These are phyloP conservation scores for Vanessa atalanta DNA, from an alignment of 1,140 invertebrate genomes.

Conservation along the genomic window DNA sequence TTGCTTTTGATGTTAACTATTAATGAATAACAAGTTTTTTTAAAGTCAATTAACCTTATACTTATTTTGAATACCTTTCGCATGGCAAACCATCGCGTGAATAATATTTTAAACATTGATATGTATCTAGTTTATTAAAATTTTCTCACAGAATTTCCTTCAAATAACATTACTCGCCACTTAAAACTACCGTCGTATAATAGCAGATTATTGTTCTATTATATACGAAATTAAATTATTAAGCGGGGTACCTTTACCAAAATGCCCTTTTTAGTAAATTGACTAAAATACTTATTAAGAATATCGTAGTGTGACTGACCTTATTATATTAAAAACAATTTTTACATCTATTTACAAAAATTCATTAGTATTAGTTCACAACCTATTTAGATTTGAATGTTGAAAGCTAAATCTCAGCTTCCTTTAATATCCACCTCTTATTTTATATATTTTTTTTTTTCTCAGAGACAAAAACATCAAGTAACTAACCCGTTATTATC, in stretches of 20 bases:
- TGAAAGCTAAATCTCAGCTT: conserved; percentile 1
- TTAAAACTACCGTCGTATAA: conserved; percentile 13
- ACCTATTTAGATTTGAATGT: conserved; percentile 30
- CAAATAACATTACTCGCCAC: conserved; percentile 1
- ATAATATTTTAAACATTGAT: conserved; percentile 18
- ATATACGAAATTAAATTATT: conserved; percentile 8
- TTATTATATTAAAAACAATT: neutral
- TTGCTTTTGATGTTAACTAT: neutral
- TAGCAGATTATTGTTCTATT: conserved; percentile 3
- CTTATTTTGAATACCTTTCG: neutral
- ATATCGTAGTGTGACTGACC: conserved; percentile 21
- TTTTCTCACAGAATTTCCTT: conserved; percentile 25
- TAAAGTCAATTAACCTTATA: conserved; percentile 6
- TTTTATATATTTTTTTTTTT: neutral
- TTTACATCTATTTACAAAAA: conserved; percentile 29
- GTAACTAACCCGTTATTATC: conserved; percentile 6
- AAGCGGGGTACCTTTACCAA: conserved; percentile 63
- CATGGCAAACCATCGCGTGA: conserved; percentile 4
- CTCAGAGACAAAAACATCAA: conserved; percentile 1
- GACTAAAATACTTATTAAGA: conserved; percentile 51
- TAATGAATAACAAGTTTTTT: neutral
- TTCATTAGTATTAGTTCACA: conserved; percentile 32
- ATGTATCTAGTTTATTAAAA: conserved; percentile 18
- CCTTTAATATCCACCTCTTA: conserved; percentile 1
- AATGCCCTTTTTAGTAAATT: conserved; percentile 63